Evolutionary conservation across 92 coral and sea anemone species (phyloP), one percentile per base, ranked within the genome.

Genomic region (Pocillopora meandrina): DNA sequence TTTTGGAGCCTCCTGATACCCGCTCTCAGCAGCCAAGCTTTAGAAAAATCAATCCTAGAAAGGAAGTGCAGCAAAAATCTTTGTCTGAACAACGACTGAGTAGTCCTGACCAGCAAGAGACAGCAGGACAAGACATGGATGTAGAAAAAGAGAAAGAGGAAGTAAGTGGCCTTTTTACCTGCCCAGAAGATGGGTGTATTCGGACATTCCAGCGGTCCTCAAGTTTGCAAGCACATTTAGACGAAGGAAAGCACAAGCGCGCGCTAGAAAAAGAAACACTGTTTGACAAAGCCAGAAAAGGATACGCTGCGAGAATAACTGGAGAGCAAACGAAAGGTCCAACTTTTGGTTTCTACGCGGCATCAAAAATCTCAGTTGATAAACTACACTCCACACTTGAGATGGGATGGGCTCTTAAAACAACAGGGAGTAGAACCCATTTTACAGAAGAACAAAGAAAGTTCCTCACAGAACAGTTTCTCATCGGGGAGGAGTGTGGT

Each of bases 301-400:
- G 83, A 71, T 84, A 84, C 71, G 82, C 76, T 9, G 79, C 71
- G 13, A 72, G 16, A 16, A 77, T 87, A 63, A 59, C 67, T 75
- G 90, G 87, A 60, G 87, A 82, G 42, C 31, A 63, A 81, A 82
- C 70, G 4, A 70, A 81, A 74, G 90, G 81, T 42, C 90, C 87
- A 59, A 63, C 81, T 19, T 21, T 84, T 57, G 70, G 76, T 75
- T 76, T 67, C 74, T 31, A 59, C 7, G 0, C 75, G 16, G 79
- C 80, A 84, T 58, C 64, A 26, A 26, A 26, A 26, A 26, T 26
- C 31, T 26, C 31, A 26, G 31, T 26, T 26, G 26, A 26, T 26
- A 26, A 26, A 26, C 26, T 26, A 26, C 26, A 26, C 26, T 26
- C 26, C 26, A 26, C 76, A 17, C 82, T 9, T 14, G 76, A 17